Evolutionary conservation across 1,140 invertebrate species (phyloP), one percentile per base, ranked within the genome.

Genomic region (Drosophila sproati): DNA sequence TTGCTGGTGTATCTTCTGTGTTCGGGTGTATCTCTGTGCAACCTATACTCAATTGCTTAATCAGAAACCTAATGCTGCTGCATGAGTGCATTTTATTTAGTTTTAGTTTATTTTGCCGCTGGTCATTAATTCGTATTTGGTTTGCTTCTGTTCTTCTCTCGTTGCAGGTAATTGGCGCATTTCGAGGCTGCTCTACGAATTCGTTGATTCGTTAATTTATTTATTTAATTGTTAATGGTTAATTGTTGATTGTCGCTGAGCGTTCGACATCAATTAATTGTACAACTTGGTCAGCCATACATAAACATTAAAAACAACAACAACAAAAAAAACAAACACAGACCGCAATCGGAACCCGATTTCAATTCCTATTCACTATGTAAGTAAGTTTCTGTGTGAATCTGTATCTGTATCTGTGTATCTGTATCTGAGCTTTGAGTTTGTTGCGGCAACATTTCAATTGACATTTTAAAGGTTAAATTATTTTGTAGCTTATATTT

Each of bases 391-490:
- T 47, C 43, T 28, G 12, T 47, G 32, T 29, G 39, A 6, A 12
- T 39, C 10, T 55, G 37, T 51, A 71, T 34, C 3, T 45, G 12
- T 29, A 48, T 37, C 35, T 47, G 8, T 62, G 37, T 43, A 71
- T 39, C 68, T 59, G 43, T 63, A 31, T 43, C 47, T 51, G 29
- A 35, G 43, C 66, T 60, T 54, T 63, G 59, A 20, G 20, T 20
- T 51, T 74, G 70, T 54, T 64, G 60, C 55, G 45, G 54, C 75
- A 78, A 72, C 80, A 56, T 77, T 88, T 88, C 88, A 88, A 89
- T 88, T 89, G 82, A 77, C 77, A 62, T 88, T 78, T 80, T 70
- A 88, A 83, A 88, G 83, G 83, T 89, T 88, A 88, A 89, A 89
- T 89, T 80, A 88, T 83, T 88, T 89, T 88, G 83, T 88, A 80